phyloP scores from a whole-genome alignment of 2,113 vertebrate genomes.

The Anoplopoma fimbria region DNA sequence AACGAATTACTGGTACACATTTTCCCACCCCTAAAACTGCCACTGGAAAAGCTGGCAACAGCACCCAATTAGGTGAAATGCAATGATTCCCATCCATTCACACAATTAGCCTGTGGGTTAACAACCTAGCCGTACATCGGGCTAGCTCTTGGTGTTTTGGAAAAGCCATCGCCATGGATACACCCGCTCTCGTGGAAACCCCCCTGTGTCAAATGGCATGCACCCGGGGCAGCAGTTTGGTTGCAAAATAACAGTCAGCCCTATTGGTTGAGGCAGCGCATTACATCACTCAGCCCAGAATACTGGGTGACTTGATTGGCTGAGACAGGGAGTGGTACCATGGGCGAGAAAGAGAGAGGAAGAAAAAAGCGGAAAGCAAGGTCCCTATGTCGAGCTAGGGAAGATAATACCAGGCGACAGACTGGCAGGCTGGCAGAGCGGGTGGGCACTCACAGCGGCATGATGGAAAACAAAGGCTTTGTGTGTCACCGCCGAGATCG shows the following conservation, averaged over 20 bases:
- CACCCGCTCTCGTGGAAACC: conserved; percentile 47
- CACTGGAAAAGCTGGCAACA: conserved; percentile 78
- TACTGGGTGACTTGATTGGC: conserved; percentile 59
- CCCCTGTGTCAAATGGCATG: conserved; percentile 47
- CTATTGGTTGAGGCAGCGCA: conserved; percentile 53
- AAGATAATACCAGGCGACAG: conserved; percentile 78
- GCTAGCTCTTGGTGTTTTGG: conserved; percentile 57
- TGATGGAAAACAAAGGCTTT: conserved; percentile 77
- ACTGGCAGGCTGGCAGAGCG: conserved; percentile 75
- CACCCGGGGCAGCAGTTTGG: conserved; percentile 45
- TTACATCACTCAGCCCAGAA: conserved; percentile 59
- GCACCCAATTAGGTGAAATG: conserved; percentile 77
- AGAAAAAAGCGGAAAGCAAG: conserved; percentile 21
- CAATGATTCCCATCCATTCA: conserved; percentile 81
- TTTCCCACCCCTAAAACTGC: conserved; percentile 74
- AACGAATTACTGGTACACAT: conserved; percentile 75
- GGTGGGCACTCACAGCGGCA: conserved; percentile 72
- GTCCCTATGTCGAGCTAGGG: conserved; percentile 58
- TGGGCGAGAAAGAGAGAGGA: conserved; percentile 35
- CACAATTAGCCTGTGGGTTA: conserved; percentile 77
- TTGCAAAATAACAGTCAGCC: conserved; percentile 48
- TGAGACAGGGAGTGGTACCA: conserved; percentile 55
- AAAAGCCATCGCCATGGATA: conserved; percentile 72
- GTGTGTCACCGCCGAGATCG: conserved; percentile 69
- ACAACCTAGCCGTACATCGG: conserved; percentile 60